A percentile compares a stretch with the other conserved stretches of the same genome.
Conservation (phyloP, 2,113 vertebrate genomes). For the Sorex araneus region DNA sequence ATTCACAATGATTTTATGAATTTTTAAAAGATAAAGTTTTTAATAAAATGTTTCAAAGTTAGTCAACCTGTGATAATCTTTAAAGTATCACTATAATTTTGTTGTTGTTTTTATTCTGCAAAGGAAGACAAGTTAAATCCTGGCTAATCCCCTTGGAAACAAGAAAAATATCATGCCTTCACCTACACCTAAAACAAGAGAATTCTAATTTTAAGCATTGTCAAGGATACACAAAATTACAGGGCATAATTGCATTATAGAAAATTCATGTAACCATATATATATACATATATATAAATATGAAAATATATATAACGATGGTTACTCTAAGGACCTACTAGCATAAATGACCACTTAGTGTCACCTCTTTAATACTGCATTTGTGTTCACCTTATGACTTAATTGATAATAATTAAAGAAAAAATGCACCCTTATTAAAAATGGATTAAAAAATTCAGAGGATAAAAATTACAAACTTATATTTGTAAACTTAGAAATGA, state of each 20-base stretch:
- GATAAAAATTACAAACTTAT: neutral
- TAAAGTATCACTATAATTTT: constrained; percentile 27
- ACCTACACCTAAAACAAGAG: neutral
- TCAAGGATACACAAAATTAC: constrained; percentile 35
- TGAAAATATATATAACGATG: neutral
- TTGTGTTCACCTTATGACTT: no score
- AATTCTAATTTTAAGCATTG: constrained; percentile 61
- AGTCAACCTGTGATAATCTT: neutral
- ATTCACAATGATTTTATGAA: neutral
- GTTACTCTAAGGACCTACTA: no score
- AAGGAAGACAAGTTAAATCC: constrained; percentile 28
- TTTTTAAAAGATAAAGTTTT: neutral
- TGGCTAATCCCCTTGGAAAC: constrained; percentile 18
- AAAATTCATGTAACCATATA: neutral
- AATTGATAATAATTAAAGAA: neutral
- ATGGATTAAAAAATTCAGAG: neutral
- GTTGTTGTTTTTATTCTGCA: neutral
- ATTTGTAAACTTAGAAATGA: constrained; percentile 35
- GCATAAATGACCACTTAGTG: no score
- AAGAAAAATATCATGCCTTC: constrained; percentile 38
- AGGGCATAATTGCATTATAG: neutral
- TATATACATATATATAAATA: neutral
- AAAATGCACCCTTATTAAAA: constrained; percentile 18
- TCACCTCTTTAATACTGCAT: no score
- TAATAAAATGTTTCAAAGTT: constrained; percentile 56